Conservation (phyloP, 2,888 invertebrate genomes). For the Beris chalybata region DNA sequence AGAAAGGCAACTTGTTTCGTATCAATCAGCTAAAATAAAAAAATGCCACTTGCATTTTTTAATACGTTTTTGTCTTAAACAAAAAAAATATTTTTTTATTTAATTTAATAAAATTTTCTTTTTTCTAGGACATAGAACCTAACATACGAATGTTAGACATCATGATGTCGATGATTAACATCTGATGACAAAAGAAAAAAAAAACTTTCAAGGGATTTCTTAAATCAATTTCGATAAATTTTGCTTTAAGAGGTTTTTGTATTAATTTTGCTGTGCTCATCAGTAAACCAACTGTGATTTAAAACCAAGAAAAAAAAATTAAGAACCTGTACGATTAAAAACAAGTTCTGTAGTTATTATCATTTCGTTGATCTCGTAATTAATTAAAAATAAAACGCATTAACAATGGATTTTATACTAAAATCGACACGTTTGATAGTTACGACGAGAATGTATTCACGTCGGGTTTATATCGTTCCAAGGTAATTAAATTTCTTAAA, state of each 20-base stretch:
- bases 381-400: constrained; percentile 24
- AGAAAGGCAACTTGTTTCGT: constrained; percentile 31
- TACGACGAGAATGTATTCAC: constrained; percentile 52
- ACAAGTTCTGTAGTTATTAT: no score
- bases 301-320: constrained; percentile 1
- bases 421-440: constrained; percentile 55
- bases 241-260: constrained; percentile 9
- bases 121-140: constrained; percentile 52
- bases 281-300: constrained; percentile 6
- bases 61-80: background rate
- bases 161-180: constrained; percentile 45
- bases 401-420: constrained; percentile 54
- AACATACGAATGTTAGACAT: constrained; percentile 52
- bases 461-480: constrained; percentile 54
- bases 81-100: background rate
- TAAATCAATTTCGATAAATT: constrained; percentile 16
- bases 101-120: constrained; percentile 35
- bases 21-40: constrained; percentile 4
- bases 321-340: no score
- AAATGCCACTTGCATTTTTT: background rate
- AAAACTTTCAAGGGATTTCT: background rate
- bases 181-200: no score
- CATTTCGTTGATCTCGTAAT: background rate
- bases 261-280: background rate
- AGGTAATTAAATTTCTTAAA: constrained; percentile 48